phyloP scores from a whole-genome alignment of 2,888 invertebrate species.

The Augochlorella aurata region DNA sequence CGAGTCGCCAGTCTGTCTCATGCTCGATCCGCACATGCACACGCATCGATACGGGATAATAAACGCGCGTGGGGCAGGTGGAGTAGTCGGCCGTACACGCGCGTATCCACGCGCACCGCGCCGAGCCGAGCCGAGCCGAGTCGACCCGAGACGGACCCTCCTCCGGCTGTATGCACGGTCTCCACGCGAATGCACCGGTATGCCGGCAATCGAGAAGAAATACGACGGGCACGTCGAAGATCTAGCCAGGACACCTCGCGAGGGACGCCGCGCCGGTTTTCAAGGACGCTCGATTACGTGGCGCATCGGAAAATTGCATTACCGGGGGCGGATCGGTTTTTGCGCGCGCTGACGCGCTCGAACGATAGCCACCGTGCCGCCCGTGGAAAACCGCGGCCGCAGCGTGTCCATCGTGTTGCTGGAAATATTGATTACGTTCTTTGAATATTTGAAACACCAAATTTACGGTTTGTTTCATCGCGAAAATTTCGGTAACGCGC shows the following conservation, averaged over 20 bases:
- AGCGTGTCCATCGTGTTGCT: not conserved
- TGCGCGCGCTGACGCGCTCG: not conserved
- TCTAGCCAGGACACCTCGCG: slow-evolving; percentile 14
- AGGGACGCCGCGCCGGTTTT: slow-evolving; percentile 44
- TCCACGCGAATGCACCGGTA: slow-evolving; percentile 40
- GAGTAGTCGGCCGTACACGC: slow-evolving; percentile 17
- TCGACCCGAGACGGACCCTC: slow-evolving; percentile 18
- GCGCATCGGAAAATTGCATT: not conserved
- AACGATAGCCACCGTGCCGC: not conserved
- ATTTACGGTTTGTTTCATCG: not conserved
- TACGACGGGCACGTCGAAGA: slow-evolving; percentile 42
- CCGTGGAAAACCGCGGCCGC: not conserved
- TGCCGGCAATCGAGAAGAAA: slow-evolving; percentile 40
- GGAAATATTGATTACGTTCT: not conserved
- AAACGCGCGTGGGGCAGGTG: slow-evolving; percentile 46
- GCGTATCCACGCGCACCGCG: slow-evolving; percentile 14
- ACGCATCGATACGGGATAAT: slow-evolving; percentile 56
- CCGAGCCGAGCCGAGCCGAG: not conserved
- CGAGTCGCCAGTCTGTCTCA: slow-evolving; percentile 47
- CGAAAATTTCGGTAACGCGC: not conserved
- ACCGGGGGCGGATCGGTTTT: not conserved
- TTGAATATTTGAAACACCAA: not conserved
- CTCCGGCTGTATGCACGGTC: not conserved
- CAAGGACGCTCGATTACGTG: slow-evolving; percentile 60
- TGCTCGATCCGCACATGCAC: slow-evolving; percentile 48